Evolutionary conservation across 2,888 invertebrate species (phyloP).

Genomic region (Drosophila neotestacea): DNA sequence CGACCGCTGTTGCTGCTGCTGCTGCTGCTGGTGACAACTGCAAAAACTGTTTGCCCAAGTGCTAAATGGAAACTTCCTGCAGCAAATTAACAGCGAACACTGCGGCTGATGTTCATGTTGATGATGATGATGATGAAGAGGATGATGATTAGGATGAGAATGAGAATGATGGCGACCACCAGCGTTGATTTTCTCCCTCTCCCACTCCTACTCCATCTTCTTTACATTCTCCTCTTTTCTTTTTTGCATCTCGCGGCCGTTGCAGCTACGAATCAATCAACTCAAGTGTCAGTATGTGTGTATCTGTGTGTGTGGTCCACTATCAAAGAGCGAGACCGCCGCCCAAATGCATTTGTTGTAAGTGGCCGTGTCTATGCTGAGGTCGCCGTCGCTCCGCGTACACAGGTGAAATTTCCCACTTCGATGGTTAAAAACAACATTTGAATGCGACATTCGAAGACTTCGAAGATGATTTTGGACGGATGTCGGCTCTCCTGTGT

Average conservation of each 20-base stretch:
- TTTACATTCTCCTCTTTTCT: constrained; percentile 6
- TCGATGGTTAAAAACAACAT: constrained; percentile 78
- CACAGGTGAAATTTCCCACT: constrained; percentile 81
- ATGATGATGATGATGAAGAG: neutral
- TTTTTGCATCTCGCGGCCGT: constrained; percentile 74
- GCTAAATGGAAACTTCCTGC: constrained; percentile 80
- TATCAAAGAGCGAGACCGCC: constrained; percentile 74
- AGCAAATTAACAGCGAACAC: constrained; percentile 70
- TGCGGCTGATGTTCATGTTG: constrained; percentile 21
- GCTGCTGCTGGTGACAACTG: constrained; percentile 72
- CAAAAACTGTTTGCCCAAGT: constrained; percentile 78
- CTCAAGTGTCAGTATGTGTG: constrained; percentile 67
- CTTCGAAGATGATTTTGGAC: constrained; percentile 50
- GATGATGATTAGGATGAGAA: neutral
- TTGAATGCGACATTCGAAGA: constrained; percentile 77
- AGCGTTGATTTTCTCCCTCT: constrained; percentile 55
- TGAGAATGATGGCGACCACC: constrained; percentile 57
- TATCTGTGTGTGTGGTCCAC: constrained; percentile 70
- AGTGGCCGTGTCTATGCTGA: constrained; percentile 73
- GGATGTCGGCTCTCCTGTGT: constrained; percentile 59
- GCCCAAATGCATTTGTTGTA: constrained; percentile 76
- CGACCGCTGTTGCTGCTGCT: constrained; percentile 22
- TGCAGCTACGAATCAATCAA: constrained; percentile 75
- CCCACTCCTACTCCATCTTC: neutral
- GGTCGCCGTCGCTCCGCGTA: constrained; percentile 54